phyloP scores from a whole-genome alignment of 2,113 vertebrate genomes.

The Hyla sarda region DNA sequence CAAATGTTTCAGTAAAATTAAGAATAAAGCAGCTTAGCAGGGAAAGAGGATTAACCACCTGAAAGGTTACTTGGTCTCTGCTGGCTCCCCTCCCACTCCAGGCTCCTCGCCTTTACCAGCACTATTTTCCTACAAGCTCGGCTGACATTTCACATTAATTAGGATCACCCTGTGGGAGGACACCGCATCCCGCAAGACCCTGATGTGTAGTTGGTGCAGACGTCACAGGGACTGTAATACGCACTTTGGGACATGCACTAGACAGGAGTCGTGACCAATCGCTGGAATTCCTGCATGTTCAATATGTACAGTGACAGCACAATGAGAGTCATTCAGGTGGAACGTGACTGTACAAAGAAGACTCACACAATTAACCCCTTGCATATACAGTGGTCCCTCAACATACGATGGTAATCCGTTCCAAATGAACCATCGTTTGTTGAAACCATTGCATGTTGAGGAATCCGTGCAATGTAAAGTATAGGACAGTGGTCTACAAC shows the following conservation, averaged over 20 bases:
- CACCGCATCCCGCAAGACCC: not conserved
- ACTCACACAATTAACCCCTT: not conserved
- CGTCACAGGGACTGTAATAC: not conserved
- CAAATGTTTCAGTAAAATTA: not conserved
- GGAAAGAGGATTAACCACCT: constrained; percentile 9
- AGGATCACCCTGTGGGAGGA: constrained; percentile 40
- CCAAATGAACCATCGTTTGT: too few relatives aligned
- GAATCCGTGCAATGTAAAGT: too few relatives aligned
- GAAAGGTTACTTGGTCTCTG: constrained; percentile 29
- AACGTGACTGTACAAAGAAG: not conserved
- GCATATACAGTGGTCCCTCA: too few relatives aligned
- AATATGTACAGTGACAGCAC: constrained; percentile 20
- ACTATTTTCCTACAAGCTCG: not conserved
- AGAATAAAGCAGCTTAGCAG: not conserved
- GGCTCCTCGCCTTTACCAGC: not conserved
- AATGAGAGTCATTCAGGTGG: not conserved
- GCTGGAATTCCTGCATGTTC: not conserved
- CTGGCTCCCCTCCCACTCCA: not conserved
- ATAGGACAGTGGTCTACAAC: too few relatives aligned
- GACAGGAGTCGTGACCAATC: constrained; percentile 8
- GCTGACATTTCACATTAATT: constrained; percentile 52
- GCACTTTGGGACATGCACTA: not conserved
- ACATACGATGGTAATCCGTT: too few relatives aligned
- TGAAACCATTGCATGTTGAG: too few relatives aligned
- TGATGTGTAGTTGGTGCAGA: constrained; percentile 8